Percentiles rank a stretch among this genome's conserved stretches.
Evolutionary conservation across 2,797 vertebrate species (phyloP).

Genomic region (Rhadinocentrus ornatus): DNA sequence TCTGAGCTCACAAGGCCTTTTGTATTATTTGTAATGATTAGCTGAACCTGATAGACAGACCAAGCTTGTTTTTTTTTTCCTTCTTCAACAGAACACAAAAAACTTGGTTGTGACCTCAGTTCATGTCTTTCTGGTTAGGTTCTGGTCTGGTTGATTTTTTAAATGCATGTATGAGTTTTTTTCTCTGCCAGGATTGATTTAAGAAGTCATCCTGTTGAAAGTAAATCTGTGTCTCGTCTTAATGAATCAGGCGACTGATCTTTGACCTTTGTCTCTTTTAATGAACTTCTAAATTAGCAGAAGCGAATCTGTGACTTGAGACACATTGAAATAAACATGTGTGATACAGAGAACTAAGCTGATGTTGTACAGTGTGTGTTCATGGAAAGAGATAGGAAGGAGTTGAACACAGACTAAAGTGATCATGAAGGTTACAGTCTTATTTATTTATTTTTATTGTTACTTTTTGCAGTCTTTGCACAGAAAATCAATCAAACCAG

Average conservation of each 20-base stretch:
- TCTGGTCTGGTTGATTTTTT: no score
- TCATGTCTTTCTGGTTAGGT: background rate
- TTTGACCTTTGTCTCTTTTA: conserved; percentile 56
- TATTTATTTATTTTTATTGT: background rate
- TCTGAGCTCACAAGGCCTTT: conserved; percentile 20
- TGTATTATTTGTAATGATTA: conserved; percentile 51
- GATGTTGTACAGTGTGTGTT: conserved; percentile 9
- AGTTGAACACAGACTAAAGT: conserved; percentile 16
- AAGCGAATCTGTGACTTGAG: conserved; percentile 68
- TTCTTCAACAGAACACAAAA: background rate
- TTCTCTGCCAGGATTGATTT: background rate
- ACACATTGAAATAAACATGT: conserved; percentile 27
- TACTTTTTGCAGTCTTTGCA: conserved; percentile 47
- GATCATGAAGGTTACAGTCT: conserved; percentile 11
- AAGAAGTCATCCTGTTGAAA: conserved; percentile 18
- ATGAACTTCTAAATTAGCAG: conserved; percentile 68
- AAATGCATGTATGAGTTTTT: background rate
- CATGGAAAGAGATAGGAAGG: background rate
- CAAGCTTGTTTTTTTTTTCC: background rate
- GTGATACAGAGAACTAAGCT: conserved; percentile 22
- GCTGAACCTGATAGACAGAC: conserved; percentile 18
- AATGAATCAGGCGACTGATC: conserved; percentile 46
- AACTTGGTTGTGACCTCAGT: conserved; percentile 1
- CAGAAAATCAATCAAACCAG: conserved; percentile 25
- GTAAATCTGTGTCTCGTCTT: conserved; percentile 33